Conservation (phyloP, 2,797 vertebrate genomes). For the Thunnus albacares region DNA sequence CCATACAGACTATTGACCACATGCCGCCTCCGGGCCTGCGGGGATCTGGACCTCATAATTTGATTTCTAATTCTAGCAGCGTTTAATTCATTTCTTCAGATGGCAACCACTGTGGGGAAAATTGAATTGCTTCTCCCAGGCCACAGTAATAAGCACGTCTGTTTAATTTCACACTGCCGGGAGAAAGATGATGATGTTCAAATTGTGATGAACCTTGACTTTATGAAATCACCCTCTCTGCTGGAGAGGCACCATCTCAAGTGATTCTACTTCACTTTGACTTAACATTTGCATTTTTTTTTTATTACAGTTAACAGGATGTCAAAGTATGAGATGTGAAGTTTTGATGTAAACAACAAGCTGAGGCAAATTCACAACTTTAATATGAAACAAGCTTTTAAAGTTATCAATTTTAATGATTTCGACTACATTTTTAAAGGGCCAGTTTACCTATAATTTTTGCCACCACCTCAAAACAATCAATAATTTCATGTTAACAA, state of each 20-base stretch:
- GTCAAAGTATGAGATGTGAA: slow-evolving; percentile 3
- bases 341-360: not conserved
- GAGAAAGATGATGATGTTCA: slow-evolving; percentile 55
- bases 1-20: slow-evolving; percentile 58
- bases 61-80: slow-evolving; percentile 72
- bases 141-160: slow-evolving; percentile 64
- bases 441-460: not conserved
- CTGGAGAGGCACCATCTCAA: slow-evolving; percentile 24
- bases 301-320: slow-evolving; percentile 8
- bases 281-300: slow-evolving; percentile 24
- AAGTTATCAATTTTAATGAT: not conserved
- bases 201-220: slow-evolving; percentile 63
- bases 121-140: slow-evolving; percentile 64
- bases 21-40: slow-evolving; percentile 51
- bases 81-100: slow-evolving; percentile 70
- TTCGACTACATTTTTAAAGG: not conserved
- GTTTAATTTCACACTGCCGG: slow-evolving; percentile 71
- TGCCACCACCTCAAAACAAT: not conserved
- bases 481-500: too few relatives aligned
- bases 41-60: slow-evolving; percentile 59
- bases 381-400: too few relatives aligned
- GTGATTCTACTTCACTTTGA: slow-evolving; percentile 35
- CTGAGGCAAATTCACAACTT: not conserved
- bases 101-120: slow-evolving; percentile 61
- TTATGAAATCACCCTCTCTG: slow-evolving; percentile 52